phyloP scores from a whole-genome alignment of 2,797 vertebrate genomes.

The Oreortyx pictus region DNA sequence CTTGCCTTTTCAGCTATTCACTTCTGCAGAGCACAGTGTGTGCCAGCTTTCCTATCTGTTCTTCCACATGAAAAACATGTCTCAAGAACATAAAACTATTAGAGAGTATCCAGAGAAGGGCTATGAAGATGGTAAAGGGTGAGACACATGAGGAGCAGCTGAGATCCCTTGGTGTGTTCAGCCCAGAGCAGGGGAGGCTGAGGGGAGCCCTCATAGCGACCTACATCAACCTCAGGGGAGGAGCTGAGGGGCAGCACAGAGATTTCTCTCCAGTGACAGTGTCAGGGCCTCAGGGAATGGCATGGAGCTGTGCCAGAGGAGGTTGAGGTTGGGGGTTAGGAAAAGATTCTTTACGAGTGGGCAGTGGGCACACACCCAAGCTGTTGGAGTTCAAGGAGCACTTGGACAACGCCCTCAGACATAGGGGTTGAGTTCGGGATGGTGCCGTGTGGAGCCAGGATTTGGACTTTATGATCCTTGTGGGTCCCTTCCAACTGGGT shows the following conservation, averaged over 20 bases:
- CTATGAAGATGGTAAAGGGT: neutral
- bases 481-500: neutral
- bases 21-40: neutral
- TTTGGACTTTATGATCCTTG: neutral
- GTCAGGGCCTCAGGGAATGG: neutral
- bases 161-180: neutral
- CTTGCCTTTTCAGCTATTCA: neutral
- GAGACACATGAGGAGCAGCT: neutral
- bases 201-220: neutral
- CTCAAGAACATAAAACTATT: neutral
- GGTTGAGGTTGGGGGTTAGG: neutral
- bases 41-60: neutral
- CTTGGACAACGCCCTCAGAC: neutral
- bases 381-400: neutral
- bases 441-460: too few relatives aligned
- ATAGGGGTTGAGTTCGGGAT: neutral
- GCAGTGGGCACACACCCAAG: neutral
- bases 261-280: too few relatives aligned
- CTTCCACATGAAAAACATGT: neutral
- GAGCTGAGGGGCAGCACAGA: too few relatives aligned
- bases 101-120: neutral
- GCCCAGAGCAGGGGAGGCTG: neutral
- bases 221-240: neutral
- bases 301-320: neutral
- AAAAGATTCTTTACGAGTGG: neutral